Conservation (phyloP, 2,888 invertebrate genomes). For the Netelia fuscicornis region DNA sequence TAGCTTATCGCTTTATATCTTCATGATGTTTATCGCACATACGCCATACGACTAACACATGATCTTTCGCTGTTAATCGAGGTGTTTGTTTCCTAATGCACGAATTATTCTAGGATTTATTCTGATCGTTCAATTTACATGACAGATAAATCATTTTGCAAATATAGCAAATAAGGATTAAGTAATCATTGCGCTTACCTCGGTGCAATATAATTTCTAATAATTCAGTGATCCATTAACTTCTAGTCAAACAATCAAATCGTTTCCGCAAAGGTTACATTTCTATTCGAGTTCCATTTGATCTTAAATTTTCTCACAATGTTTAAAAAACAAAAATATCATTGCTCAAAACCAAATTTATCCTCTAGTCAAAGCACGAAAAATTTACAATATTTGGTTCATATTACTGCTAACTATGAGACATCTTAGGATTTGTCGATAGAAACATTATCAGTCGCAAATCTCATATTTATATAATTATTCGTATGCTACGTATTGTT, state of each 20-base stretch:
- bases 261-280: too few relatives aligned
- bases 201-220: neutral
- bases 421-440: neutral
- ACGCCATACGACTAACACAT: neutral
- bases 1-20: conserved; percentile 26
- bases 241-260: too few relatives aligned
- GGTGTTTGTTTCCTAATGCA: neutral
- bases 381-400: too few relatives aligned
- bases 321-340: too few relatives aligned
- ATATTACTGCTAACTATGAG: neutral
- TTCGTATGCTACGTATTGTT: neutral
- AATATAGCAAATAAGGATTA: neutral
- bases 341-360: too few relatives aligned
- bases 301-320: too few relatives aligned
- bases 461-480: neutral
- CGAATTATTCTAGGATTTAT: neutral
- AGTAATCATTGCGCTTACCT: neutral
- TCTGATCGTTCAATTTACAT: neutral
- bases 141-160: neutral
- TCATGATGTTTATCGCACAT: conserved; percentile 31
- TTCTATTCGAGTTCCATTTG: too few relatives aligned
- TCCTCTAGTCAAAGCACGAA: too few relatives aligned
- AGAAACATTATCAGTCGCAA: neutral
- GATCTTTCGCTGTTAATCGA: neutral
- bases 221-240: neutral